Percentiles rank a stretch among this genome's conserved stretches.
phyloP scores from a whole-genome alignment of 2,113 vertebrate genomes.

The Pygoscelis antarcticus region DNA sequence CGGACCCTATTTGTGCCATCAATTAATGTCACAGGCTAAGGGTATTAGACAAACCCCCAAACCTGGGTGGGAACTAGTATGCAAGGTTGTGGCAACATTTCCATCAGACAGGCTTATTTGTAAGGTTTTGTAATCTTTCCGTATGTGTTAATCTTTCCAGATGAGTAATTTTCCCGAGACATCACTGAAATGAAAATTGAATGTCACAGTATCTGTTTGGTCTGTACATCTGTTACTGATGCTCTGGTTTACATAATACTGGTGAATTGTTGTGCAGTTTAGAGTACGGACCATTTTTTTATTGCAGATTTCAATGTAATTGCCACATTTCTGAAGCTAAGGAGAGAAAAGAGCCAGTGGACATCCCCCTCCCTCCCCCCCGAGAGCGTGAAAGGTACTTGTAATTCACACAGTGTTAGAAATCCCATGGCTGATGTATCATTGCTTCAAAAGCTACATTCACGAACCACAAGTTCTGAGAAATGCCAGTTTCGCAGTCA shows the following conservation, averaged over 20 bases:
- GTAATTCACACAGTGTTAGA: neutral
- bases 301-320: neutral
- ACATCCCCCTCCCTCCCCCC: neutral
- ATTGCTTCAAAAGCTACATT: neutral
- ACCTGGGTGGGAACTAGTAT: neutral
- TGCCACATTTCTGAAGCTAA: neutral
- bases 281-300: neutral
- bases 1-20: neutral
- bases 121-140: neutral
- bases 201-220: neutral
- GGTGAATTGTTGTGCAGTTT: neutral
- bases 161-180: neutral
- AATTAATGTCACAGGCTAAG: neutral
- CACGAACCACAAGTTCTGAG: neutral
- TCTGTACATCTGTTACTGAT: conserved; percentile 9
- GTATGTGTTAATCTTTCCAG: neutral
- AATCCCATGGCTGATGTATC: neutral
- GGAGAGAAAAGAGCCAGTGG: neutral
- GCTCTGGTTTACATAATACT: neutral
- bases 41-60: neutral
- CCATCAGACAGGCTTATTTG: neutral
- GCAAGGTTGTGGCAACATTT: neutral
- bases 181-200: neutral
- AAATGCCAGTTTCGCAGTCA: neutral
- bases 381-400: neutral